phyloP scores from a whole-genome alignment of 2,888 invertebrate genomes.

The Neria commutata region DNA sequence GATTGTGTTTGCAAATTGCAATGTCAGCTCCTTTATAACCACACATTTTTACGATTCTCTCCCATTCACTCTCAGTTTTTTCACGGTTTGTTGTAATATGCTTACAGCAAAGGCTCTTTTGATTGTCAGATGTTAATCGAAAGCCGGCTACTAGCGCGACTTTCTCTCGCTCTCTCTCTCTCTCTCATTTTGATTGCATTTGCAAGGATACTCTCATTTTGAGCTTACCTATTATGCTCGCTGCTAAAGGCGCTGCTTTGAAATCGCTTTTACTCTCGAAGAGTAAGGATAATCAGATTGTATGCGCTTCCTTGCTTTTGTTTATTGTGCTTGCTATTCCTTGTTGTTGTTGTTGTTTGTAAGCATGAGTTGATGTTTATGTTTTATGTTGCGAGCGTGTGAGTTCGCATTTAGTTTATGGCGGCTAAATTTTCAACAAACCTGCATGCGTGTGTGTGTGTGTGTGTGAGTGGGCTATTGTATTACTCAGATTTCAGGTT shows the following conservation, averaged over 20 bases:
- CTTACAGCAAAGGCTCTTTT: background rate
- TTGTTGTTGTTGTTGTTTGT: slow-evolving; percentile 15
- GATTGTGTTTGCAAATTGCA: background rate
- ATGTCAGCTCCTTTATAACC: too few species aligned
- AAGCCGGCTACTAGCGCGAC: background rate
- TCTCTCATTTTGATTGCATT: too few species aligned
- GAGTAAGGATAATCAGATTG: slow-evolving; percentile 24
- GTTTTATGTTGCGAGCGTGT: slow-evolving; percentile 14
- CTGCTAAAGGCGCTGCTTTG: slow-evolving; percentile 4
- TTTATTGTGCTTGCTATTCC: slow-evolving; percentile 24
- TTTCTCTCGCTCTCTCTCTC: too few species aligned
- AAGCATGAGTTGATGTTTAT: slow-evolving; percentile 15
- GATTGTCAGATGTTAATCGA: background rate
- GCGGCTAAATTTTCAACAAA: too few species aligned
- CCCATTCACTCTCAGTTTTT: too few species aligned
- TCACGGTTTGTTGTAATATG: background rate
- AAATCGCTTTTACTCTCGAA: slow-evolving; percentile 18
- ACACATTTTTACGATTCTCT: too few species aligned
- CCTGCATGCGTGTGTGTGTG: too few species aligned
- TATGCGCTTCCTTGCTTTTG: slow-evolving; percentile 23
- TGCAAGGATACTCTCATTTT: too few species aligned
- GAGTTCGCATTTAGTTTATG: background rate
- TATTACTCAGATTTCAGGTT: too few species aligned
- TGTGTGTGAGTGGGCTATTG: too few species aligned
- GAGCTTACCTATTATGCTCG: too few species aligned